A percentile compares a stretch with the other conserved stretches of the same genome.
Conservation (phyloP, 1,140 invertebrate species). For the Hydropsyche tenuis region DNA sequence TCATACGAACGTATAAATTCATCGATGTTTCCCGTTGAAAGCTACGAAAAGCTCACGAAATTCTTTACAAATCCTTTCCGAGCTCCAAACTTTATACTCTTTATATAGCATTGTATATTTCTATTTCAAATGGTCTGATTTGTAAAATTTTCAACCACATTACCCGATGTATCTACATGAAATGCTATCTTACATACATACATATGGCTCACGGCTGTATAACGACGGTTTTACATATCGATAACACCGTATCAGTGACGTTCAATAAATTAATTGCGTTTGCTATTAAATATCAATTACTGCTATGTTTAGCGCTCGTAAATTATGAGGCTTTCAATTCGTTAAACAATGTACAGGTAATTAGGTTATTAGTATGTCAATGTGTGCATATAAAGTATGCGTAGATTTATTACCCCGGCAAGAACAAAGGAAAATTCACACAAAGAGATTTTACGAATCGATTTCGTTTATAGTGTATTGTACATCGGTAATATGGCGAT, state of each 20-base stretch:
- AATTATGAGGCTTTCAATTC: conserved; percentile 22
- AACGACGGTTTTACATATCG: conserved; percentile 1
- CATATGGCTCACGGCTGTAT: background rate
- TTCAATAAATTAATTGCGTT: conserved; percentile 14
- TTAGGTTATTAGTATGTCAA: conserved; percentile 2
- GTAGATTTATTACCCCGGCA: background rate
- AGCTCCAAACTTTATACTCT: background rate
- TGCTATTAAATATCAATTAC: conserved; percentile 23
- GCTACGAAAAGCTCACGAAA: conserved; percentile 9
- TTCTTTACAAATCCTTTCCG: background rate
- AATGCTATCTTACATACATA: too few species aligned
- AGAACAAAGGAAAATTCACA: background rate
- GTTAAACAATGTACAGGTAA: conserved; percentile 25
- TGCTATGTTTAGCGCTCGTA: conserved; percentile 5
- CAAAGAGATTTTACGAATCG: too few species aligned
- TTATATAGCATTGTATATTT: too few species aligned
- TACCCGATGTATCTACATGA: too few species aligned
- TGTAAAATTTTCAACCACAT: too few species aligned
- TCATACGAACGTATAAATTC: background rate
- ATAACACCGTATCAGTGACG: background rate
- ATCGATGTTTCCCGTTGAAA: background rate
- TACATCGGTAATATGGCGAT: too few species aligned
- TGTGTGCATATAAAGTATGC: background rate
- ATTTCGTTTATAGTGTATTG: too few species aligned
- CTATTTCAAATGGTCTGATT: too few species aligned